Percentiles rank a stretch among this genome's conserved stretches.
Conservation (phyloP, 1,140 invertebrate species). For the Scaptomyza graminum region DNA sequence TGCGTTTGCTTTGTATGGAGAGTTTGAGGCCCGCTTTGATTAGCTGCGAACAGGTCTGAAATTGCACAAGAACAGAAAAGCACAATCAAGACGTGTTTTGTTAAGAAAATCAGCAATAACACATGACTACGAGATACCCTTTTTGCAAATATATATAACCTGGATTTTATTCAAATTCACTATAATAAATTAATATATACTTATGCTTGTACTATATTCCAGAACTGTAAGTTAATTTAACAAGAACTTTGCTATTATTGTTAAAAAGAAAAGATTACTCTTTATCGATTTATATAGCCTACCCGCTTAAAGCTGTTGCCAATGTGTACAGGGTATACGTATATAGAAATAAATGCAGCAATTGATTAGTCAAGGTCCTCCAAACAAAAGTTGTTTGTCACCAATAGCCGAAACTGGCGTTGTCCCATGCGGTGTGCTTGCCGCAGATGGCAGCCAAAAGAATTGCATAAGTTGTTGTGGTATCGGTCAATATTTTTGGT, state of each 20-base stretch:
- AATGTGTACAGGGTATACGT: too few relatives aligned
- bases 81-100: background rate
- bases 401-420: constrained; percentile 60
- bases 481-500: background rate
- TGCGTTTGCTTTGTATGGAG: constrained; percentile 94
- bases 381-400: constrained; percentile 70
- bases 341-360: constrained; percentile 10
- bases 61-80: background rate
- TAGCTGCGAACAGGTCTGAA: constrained; percentile 92
- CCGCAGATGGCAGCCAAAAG: constrained; percentile 56
- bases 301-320: background rate
- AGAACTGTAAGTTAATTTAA: too few relatives aligned
- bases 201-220: too few relatives aligned
- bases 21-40: constrained; percentile 96
- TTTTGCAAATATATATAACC: too few relatives aligned
- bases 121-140: background rate
- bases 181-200: too few relatives aligned
- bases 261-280: too few relatives aligned
- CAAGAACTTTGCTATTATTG: too few relatives aligned
- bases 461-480: constrained; percentile 38
- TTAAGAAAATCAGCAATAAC: background rate
- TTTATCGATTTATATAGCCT: background rate
- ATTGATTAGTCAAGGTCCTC: constrained; percentile 46
- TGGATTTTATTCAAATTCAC: too few relatives aligned
- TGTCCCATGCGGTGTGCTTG: constrained; percentile 4